These are phyloP conservation scores for Coenonympha glycerion DNA, from an alignment of 2,888 invertebrate genomes.

Conservation along the genomic window DNA sequence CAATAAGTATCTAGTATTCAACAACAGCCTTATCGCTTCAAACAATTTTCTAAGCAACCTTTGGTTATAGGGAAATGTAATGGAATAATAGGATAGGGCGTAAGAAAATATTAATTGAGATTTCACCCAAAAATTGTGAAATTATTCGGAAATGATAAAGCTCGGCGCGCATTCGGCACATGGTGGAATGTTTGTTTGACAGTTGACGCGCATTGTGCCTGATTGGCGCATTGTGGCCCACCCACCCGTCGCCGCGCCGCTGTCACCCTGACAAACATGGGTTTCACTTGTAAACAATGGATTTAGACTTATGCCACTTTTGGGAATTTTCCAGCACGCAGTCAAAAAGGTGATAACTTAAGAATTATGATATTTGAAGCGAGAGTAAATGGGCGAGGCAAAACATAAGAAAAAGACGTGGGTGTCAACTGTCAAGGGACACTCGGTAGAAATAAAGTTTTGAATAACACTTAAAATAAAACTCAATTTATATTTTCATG, in stretches of 20 bases:
- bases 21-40: too few relatives aligned
- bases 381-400: too few relatives aligned
- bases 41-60: too few relatives aligned
- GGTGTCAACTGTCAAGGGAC: too few relatives aligned
- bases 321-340: constrained; percentile 32
- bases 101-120: background rate
- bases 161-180: constrained; percentile 25
- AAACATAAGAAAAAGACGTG: too few relatives aligned
- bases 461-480: too few relatives aligned
- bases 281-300: constrained; percentile 61
- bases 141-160: background rate
- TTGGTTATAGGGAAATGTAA: too few relatives aligned
- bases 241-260: constrained; percentile 44
- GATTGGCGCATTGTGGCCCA: constrained; percentile 52
- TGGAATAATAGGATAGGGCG: too few relatives aligned
- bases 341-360: background rate
- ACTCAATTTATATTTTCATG: too few relatives aligned
- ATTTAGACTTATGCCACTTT: constrained; percentile 45
- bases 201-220: constrained; percentile 46
- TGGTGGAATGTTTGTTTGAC: constrained; percentile 38
- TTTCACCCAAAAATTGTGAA: background rate
- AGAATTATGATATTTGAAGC: background rate
- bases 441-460: too few relatives aligned
- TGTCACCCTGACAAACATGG: constrained; percentile 60
- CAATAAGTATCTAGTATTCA: too few relatives aligned